phyloP scores from a whole-genome alignment of 1,140 invertebrate genomes.

The Odontomachus brunneus region DNA sequence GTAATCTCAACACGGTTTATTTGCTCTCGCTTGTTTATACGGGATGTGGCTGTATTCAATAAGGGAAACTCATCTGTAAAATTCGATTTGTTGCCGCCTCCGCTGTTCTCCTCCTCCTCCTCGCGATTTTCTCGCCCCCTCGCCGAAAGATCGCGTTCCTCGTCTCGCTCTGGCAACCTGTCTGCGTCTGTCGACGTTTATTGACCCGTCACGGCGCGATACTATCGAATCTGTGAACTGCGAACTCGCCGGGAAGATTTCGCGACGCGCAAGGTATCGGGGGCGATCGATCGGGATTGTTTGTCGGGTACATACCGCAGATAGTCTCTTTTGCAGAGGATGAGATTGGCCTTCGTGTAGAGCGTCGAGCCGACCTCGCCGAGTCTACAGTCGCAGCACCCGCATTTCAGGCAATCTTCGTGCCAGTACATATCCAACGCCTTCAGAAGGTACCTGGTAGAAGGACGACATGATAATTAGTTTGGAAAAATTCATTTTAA shows the following conservation, averaged over 20 bases:
- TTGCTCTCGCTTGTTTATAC: conserved; percentile 81
- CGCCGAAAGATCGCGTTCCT: neutral
- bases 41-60: conserved; percentile 80
- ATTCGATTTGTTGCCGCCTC: conserved; percentile 77
- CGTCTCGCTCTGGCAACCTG: conserved; percentile 32
- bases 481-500: neutral
- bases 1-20: conserved; percentile 83
- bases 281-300: conserved; percentile 53
- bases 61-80: conserved; percentile 83
- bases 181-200: conserved; percentile 31
- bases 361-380: conserved; percentile 96
- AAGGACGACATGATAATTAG: neutral
- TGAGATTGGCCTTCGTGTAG: conserved; percentile 96
- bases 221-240: conserved; percentile 8
- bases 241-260: neutral
- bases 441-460: conserved; percentile 89
- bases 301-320: conserved; percentile 89
- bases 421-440: conserved; percentile 96
- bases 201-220: conserved; percentile 38
- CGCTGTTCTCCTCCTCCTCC: neutral
- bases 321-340: conserved; percentile 97
- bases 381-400: conserved; percentile 95
- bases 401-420: conserved; percentile 97
- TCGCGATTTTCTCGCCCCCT: conserved; percentile 25
- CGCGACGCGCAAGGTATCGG: neutral